Percentiles rank a stretch among this genome's conserved stretches.
phyloP scores from a whole-genome alignment of 2,113 vertebrate genomes.

The Stigmatopora nigra region DNA sequence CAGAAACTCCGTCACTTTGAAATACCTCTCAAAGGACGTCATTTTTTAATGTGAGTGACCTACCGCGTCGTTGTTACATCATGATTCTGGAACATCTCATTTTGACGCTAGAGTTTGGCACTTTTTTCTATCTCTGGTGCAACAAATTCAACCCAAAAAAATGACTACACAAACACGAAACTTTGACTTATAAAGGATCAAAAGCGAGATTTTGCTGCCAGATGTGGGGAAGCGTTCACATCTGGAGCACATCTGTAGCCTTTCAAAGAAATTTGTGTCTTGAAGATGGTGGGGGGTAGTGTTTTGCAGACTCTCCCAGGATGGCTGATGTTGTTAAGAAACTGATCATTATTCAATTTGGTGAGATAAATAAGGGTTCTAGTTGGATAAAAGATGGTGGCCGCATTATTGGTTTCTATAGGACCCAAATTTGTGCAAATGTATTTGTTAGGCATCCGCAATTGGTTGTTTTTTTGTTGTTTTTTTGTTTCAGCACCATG shows the following conservation, averaged over 20 bases:
- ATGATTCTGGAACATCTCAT: background rate
- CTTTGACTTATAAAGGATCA: slow-evolving; percentile 54
- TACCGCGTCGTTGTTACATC: background rate
- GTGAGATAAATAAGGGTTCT: background rate
- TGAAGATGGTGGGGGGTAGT: background rate
- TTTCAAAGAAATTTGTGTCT: slow-evolving; percentile 44
- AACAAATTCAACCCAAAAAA: slow-evolving; percentile 1
- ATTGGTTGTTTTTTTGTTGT: too few relatives aligned
- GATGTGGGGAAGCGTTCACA: slow-evolving; percentile 68
- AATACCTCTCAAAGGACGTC: background rate
- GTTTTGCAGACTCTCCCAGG: slow-evolving; percentile 16
- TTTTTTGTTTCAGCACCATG: too few relatives aligned
- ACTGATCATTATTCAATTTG: slow-evolving; percentile 17
- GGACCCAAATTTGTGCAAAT: background rate
- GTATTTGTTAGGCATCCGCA: background rate
- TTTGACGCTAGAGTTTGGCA: background rate
- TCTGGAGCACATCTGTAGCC: slow-evolving; percentile 70
- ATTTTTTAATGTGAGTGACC: background rate
- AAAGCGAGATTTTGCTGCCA: slow-evolving; percentile 56
- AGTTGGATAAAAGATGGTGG: slow-evolving; percentile 1
- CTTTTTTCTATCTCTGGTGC: background rate
- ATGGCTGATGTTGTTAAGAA: slow-evolving; percentile 39
- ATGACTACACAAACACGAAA: slow-evolving; percentile 44
- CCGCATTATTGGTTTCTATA: background rate
- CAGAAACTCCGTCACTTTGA: background rate